phyloP scores from a whole-genome alignment of 2,797 vertebrate species.

The Hemitrygon akajei region DNA sequence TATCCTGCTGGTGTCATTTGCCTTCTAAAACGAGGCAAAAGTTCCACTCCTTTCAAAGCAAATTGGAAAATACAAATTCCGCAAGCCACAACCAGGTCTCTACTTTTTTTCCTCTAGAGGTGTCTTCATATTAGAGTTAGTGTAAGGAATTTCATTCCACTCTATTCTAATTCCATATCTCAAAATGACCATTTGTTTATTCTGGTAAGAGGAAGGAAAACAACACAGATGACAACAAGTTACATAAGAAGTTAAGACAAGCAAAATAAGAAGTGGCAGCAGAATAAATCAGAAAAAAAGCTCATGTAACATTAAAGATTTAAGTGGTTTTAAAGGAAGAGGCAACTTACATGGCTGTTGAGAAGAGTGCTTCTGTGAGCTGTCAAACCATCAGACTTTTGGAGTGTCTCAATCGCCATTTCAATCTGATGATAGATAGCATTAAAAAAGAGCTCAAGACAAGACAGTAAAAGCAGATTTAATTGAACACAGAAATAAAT shows the following conservation, averaged over 20 bases:
- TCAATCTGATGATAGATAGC: constrained; percentile 79
- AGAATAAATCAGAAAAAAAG: constrained; percentile 49
- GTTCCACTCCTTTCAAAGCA: background rate
- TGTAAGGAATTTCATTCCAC: background rate
- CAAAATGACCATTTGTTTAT: background rate
- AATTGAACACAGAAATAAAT: constrained; percentile 61
- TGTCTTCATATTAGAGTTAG: background rate
- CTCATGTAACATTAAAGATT: constrained; percentile 47
- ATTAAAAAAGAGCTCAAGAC: constrained; percentile 73
- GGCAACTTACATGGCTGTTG: constrained; percentile 78
- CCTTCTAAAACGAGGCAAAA: background rate
- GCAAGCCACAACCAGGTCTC: background rate
- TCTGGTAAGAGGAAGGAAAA: background rate
- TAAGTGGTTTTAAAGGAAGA: constrained; percentile 55
- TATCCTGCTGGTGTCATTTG: background rate
- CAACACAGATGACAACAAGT: background rate
- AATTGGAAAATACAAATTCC: background rate
- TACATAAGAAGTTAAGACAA: constrained; percentile 58
- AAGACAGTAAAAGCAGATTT: constrained; percentile 64
- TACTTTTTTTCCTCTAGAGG: background rate
- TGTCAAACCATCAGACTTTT: constrained; percentile 76
- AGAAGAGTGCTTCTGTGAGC: constrained; percentile 77
- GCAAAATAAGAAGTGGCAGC: constrained; percentile 57
- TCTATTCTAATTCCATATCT: background rate
- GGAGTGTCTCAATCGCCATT: constrained; percentile 77